Percentiles rank a stretch among this genome's conserved stretches.
phyloP scores from a whole-genome alignment of 2,797 vertebrate genomes.

The Crenuchus spilurus region DNA sequence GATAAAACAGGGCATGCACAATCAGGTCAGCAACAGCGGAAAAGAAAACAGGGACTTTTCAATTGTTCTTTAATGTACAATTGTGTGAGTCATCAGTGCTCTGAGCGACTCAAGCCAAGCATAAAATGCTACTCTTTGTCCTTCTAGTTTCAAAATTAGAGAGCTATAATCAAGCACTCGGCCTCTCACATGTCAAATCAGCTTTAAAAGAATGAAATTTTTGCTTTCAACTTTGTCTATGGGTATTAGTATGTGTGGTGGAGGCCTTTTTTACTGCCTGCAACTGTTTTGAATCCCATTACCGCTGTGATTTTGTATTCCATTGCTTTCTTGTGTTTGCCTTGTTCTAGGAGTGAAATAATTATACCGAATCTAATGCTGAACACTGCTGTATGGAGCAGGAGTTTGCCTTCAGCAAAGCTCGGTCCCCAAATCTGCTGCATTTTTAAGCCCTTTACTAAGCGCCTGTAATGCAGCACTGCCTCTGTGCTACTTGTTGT shows the following conservation, averaged over 20 bases:
- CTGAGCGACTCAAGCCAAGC: conserved; percentile 1
- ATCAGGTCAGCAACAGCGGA: not conserved
- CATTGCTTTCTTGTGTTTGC: conserved; percentile 7
- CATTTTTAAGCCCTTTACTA: conserved; percentile 12
- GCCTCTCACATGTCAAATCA: not conserved
- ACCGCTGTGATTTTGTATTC: conserved; percentile 15
- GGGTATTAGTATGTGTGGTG: not conserved
- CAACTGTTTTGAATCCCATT: conserved; percentile 19
- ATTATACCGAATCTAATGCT: conserved; percentile 14
- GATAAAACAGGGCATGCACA: not conserved
- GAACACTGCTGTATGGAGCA: conserved; percentile 10
- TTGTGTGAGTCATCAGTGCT: not conserved
- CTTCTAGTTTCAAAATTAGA: conserved; percentile 8
- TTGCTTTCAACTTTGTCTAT: conserved; percentile 21
- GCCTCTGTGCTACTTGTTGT: not conserved
- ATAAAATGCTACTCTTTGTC: conserved; percentile 17
- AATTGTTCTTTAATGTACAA: not conserved
- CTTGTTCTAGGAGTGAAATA: conserved; percentile 26
- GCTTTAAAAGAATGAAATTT: conserved; percentile 15
- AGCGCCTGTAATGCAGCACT: not conserved
- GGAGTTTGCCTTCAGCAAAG: conserved; percentile 1
- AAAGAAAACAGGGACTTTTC: not conserved
- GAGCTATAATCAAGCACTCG: not conserved
- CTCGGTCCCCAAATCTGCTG: conserved; percentile 22
- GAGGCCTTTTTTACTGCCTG: not conserved